phyloP scores from a whole-genome alignment of 2,888 invertebrate species.

The Ichneumoninae sp. region DNA sequence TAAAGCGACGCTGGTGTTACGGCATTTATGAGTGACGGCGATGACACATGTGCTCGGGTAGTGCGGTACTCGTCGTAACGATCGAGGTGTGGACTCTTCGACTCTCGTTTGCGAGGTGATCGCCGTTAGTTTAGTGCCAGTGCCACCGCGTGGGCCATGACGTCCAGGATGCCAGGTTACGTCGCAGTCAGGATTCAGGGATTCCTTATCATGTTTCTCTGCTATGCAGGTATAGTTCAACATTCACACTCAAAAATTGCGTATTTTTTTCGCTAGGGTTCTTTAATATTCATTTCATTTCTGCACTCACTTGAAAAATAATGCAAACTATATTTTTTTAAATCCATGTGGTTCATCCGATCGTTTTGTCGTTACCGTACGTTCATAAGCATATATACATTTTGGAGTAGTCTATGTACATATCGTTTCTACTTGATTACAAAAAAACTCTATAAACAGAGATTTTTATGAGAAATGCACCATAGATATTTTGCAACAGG shows the following conservation, averaged over 20 bases:
- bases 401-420: no score
- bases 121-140: constrained; percentile 52
- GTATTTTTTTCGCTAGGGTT: background rate
- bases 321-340: background rate
- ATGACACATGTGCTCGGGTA: constrained; percentile 77
- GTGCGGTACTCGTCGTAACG: constrained; percentile 63
- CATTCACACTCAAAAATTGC: background rate
- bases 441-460: no score
- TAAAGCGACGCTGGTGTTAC: constrained; percentile 68
- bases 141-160: constrained; percentile 63
- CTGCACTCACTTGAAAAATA: background rate
- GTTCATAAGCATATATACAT: no score
- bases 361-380: background rate
- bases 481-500: no score
- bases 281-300: background rate
- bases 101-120: constrained; percentile 66
- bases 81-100: constrained; percentile 65
- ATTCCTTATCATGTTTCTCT: constrained; percentile 69
- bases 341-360: background rate
- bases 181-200: constrained; percentile 57
- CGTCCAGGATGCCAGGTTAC: constrained; percentile 65
- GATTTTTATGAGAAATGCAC: background rate
- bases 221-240: constrained; percentile 70
- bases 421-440: no score
- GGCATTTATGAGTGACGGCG: constrained; percentile 77